Evolutionary conservation across 2,888 invertebrate genomes (phyloP).

Genomic region (Lycophotia porphyrea): DNA sequence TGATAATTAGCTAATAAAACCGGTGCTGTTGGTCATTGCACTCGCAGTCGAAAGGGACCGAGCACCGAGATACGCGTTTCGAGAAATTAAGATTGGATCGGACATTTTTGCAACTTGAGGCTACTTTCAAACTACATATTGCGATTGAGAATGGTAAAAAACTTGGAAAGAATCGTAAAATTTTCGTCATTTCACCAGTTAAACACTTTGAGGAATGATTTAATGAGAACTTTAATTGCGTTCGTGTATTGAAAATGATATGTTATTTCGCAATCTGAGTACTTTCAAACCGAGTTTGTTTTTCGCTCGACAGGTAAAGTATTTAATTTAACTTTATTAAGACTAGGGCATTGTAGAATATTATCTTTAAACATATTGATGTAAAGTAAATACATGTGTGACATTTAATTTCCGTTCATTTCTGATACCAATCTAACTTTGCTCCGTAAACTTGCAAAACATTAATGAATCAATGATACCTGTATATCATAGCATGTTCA

Average conservation of each 20-base stretch:
- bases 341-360: constrained; percentile 19
- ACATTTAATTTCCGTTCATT: constrained; percentile 44
- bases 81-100: constrained; percentile 55
- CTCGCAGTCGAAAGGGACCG: constrained; percentile 60
- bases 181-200: constrained; percentile 43
- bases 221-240: constrained; percentile 56
- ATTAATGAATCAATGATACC: constrained; percentile 31
- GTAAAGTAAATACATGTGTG: constrained; percentile 38
- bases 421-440: constrained; percentile 40
- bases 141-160: constrained; percentile 45
- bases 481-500: constrained; percentile 11
- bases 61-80: constrained; percentile 50
- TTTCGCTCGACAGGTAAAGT: neutral
- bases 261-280: constrained; percentile 11
- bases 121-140: constrained; percentile 63
- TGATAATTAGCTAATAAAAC: constrained; percentile 75
- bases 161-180: constrained; percentile 47
- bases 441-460: constrained; percentile 41
- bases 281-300: constrained; percentile 20
- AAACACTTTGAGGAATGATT: constrained; percentile 33
- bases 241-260: constrained; percentile 49
- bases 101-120: constrained; percentile 56
- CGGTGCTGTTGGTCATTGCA: constrained; percentile 63
- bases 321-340: constrained; percentile 29
- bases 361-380: constrained; percentile 38